Evolutionary conservation across 2,113 vertebrate species (phyloP), one percentile per base, ranked within the genome.

Genomic region (Calyptommatus sinebrachiatus): DNA sequence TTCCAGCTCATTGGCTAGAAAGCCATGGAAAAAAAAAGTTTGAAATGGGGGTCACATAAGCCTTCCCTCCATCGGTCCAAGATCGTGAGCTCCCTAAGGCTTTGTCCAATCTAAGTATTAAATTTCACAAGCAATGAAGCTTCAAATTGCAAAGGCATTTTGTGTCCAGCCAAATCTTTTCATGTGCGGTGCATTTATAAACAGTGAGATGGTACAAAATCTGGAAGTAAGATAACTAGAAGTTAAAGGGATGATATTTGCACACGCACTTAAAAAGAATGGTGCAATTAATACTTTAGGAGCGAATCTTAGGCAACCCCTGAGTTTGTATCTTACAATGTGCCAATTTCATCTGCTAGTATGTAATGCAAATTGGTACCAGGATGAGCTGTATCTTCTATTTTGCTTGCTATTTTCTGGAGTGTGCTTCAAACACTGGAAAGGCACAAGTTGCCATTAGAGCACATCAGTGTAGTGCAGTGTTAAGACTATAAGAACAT

Each of bases 121-220:
- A 84, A 77, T 75, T 74, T 77, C 87, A 22, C n/a, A 11, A 62
- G 79, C n/a, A 76, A 60, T 20, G 20, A 80, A 85, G 83, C 71
- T 86, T 74, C 76, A 21, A 4, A 45, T 87, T 77, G 48, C 71
- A 68, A 0, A 1, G 48, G 45, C 18, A 20, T 80, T 71, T 79
- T 41, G 73, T 31, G 66, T 48, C 48, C 63, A 18, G 71, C 60
- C 45, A 80, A 79, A 76, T 71, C 80, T 82, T 82, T 71, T 70
- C 66, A 48, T 26, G 57, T 22, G 41, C 5, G 50, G 73, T 3
- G 18, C 22, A 48, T 62, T 71, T 82, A 31, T 76, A 71, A 62
- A 70, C 26, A 48, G 53, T 22, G 7, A 48, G 41, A 31, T 26
- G n/a, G n/a, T 35, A n/a, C 28, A 31, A 70, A 29, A 20, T 22